phyloP scores from a whole-genome alignment of 2,888 invertebrate species.

The Lepas anatifera region DNA sequence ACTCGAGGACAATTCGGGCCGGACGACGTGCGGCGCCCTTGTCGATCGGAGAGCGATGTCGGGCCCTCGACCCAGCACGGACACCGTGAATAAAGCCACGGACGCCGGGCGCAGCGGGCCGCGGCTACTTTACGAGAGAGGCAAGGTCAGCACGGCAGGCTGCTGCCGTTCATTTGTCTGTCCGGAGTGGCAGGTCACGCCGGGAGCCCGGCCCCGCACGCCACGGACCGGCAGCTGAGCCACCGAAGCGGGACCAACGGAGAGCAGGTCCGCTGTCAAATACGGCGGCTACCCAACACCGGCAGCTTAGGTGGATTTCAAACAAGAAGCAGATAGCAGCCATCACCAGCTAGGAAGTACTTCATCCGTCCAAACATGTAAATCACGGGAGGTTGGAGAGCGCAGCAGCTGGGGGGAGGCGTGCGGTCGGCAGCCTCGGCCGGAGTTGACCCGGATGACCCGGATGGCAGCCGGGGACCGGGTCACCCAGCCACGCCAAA shows the following conservation, averaged over 20 bases:
- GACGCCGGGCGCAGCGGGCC: too few relatives aligned
- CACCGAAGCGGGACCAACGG: too few relatives aligned
- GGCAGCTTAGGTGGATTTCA: too few relatives aligned
- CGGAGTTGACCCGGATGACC: slow-evolving; percentile 1
- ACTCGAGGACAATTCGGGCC: not conserved
- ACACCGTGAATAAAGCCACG: not conserved
- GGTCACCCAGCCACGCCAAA: too few relatives aligned
- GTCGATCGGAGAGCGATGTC: not conserved
- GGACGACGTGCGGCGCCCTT: not conserved
- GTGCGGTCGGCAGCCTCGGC: too few relatives aligned
- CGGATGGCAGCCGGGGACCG: not conserved
- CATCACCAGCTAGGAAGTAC: too few relatives aligned
- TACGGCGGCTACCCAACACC: too few relatives aligned
- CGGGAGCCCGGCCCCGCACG: not conserved
- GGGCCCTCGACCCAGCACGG: not conserved
- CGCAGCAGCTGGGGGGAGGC: too few relatives aligned
- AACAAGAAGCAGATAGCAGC: too few relatives aligned
- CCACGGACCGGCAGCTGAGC: not conserved
- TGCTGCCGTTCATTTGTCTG: not conserved
- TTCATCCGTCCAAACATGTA: too few relatives aligned
- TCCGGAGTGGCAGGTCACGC: not conserved
- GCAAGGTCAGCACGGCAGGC: not conserved
- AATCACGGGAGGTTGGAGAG: too few relatives aligned
- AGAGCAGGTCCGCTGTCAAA: too few relatives aligned
- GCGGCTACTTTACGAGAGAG: not conserved